Percentiles rank a stretch among this genome's conserved stretches.
Evolutionary conservation across 2,113 vertebrate genomes (phyloP).

Genomic region (Camelus dromedarius): DNA sequence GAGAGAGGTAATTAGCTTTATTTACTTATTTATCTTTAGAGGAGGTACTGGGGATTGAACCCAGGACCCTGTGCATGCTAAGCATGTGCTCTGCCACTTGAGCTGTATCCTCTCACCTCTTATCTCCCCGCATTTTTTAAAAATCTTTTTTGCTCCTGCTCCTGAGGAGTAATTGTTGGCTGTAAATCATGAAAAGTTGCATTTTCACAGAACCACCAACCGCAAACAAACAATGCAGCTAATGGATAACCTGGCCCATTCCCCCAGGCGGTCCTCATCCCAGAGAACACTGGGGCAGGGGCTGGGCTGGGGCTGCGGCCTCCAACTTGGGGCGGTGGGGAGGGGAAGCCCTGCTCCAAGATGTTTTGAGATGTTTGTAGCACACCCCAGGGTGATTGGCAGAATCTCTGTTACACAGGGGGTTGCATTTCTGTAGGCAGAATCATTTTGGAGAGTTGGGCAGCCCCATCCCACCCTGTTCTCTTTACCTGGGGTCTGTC

Average conservation of each 20-base stretch:
- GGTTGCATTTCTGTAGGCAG: background rate
- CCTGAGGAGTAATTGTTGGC: background rate
- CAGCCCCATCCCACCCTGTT: background rate
- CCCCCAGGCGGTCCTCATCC: background rate
- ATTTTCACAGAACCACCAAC: constrained; percentile 41
- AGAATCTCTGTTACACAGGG: background rate
- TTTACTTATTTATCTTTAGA: too few relatives aligned
- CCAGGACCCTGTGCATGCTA: too few relatives aligned
- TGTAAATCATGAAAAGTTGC: constrained; percentile 11
- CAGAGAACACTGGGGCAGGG: background rate
- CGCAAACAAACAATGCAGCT: constrained; percentile 1
- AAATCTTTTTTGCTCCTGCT: background rate
- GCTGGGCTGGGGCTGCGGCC: background rate
- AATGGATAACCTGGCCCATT: background rate
- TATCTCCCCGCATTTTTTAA: too few relatives aligned
- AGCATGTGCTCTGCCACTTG: too few relatives aligned
- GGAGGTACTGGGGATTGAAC: too few relatives aligned
- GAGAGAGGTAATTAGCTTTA: too few relatives aligned
- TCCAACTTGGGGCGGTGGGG: background rate
- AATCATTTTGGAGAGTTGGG: constrained; percentile 9
- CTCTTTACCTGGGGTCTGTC: background rate
- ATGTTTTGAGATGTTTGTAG: background rate
- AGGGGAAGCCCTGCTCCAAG: background rate
- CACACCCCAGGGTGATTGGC: background rate
- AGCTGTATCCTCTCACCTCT: too few relatives aligned